phyloP scores from a whole-genome alignment of 92 coral and sea anemone species.

The Phymanthus crucifer region DNA sequence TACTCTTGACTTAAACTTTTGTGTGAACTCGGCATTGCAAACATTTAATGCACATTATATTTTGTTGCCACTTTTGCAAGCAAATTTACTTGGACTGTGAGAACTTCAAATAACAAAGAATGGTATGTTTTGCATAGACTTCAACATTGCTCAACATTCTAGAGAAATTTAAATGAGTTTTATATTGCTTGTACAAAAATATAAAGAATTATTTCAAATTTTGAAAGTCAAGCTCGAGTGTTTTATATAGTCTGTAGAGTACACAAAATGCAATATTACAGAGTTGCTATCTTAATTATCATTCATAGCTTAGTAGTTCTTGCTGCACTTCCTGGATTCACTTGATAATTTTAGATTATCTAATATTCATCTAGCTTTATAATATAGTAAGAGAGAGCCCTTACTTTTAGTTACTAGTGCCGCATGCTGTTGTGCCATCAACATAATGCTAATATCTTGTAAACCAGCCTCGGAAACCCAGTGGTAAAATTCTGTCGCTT shows the following conservation, averaged over 20 bases:
- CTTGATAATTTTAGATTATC: background rate
- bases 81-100: background rate
- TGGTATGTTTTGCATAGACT: background rate
- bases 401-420: no score
- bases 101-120: background rate
- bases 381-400: no score
- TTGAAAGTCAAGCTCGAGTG: background rate
- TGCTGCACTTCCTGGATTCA: background rate
- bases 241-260: conserved; percentile 4
- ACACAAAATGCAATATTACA: background rate
- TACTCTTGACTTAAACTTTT: background rate
- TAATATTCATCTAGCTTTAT: background rate
- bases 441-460: no score
- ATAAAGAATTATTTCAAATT: conserved; percentile 1
- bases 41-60: background rate
- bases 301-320: background rate
- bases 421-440: no score
- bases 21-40: conserved; percentile 5
- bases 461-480: no score
- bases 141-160: background rate
- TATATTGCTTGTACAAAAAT: background rate
- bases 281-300: background rate
- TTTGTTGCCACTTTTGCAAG: conserved; percentile 3
- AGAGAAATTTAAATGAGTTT: conserved; percentile 3
- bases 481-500: no score